Evolutionary conservation across 1,140 invertebrate species (phyloP), one percentile per base, ranked within the genome.

Genomic region (Archivesica marissinica): DNA sequence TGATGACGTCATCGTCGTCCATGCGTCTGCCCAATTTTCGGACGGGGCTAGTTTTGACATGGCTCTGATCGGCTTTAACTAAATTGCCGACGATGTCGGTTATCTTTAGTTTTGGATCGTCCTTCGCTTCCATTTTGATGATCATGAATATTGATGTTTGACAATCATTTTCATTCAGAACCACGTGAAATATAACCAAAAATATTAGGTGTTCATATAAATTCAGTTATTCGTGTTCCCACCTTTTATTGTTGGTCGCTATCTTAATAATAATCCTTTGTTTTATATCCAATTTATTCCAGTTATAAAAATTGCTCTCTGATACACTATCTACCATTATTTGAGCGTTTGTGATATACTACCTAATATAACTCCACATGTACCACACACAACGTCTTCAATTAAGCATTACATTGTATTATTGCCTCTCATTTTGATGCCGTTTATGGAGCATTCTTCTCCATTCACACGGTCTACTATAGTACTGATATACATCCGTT

Each of bases 51-150:
- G 25, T 30, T 64, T 66, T 52, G 28, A 66, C 64, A 35, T 52
- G 56, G 50, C 79, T 59, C 39, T 83, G 66, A 30, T 83, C 80
- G n/a, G 68, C 15, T 44, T 83, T 83, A 28, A 75, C 80, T 74
- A 74, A 44, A 64, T 74, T 83, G 1, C 70, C 80, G n/a, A 83
- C 80, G 20, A 81, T 72, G 23, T 72, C 64, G 17, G 66, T 72
- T 30, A 81, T 81, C 44, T 81, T 72, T 23, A 81, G 17, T 72
- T 70, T 81, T 15, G 64, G n/a, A 38, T 56, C 52, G 47, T 81
- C 79, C 23, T 25, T 70, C 38, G 39, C 2, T 7, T 80, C 75
- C 75, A 77, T 77, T 44, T 77, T 77, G 38, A 77, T 44, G 17
- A 72, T 72, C 68, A 72, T 72, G 25, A 28, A 72, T 64, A 64